Percentiles rank a stretch among this genome's conserved stretches.
Conservation (phyloP, 2,113 vertebrate species). For the Callopanchax toddi region DNA sequence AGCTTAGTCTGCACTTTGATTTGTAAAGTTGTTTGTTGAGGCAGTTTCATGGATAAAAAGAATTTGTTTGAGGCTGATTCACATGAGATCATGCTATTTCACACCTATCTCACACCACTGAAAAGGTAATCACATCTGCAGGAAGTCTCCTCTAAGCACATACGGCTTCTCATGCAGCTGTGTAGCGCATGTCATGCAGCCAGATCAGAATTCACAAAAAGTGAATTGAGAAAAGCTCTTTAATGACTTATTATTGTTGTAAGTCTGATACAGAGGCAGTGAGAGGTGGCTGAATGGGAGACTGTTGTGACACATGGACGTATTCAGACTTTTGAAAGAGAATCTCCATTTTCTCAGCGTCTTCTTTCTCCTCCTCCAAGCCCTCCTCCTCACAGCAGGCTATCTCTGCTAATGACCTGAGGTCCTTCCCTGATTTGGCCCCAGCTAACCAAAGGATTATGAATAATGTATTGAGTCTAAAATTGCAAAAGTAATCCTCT, state of each 20-base stretch:
- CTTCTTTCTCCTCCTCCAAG: slow-evolving; percentile 54
- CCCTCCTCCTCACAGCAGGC: slow-evolving; percentile 59
- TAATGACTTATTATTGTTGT: slow-evolving; percentile 47
- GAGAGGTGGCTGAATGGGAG: slow-evolving; percentile 26
- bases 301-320: slow-evolving; percentile 42
- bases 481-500: slow-evolving; percentile 85
- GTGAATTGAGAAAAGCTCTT: slow-evolving; percentile 46
- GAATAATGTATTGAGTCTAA: slow-evolving; percentile 84
- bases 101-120: slow-evolving; percentile 62
- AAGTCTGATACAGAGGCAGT: slow-evolving; percentile 52
- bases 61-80: slow-evolving; percentile 59
- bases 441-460: slow-evolving; percentile 80
- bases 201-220: slow-evolving; percentile 57
- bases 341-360: slow-evolving; percentile 39
- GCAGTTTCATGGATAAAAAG: slow-evolving; percentile 22
- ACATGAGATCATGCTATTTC: slow-evolving; percentile 58
- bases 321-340: slow-evolving; percentile 41
- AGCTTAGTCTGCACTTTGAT: slow-evolving; percentile 57
- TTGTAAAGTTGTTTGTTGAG: slow-evolving; percentile 61
- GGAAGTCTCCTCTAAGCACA: slow-evolving; percentile 51
- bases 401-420: slow-evolving; percentile 73
- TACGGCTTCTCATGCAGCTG: slow-evolving; percentile 41
- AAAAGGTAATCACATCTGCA: slow-evolving; percentile 69
- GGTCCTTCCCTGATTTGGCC: slow-evolving; percentile 80
- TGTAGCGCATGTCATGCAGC: slow-evolving; percentile 58